These are phyloP conservation scores for Rotaria magnacalcarata DNA, from an alignment of 2,888 invertebrate genomes.

Conservation along the genomic window DNA sequence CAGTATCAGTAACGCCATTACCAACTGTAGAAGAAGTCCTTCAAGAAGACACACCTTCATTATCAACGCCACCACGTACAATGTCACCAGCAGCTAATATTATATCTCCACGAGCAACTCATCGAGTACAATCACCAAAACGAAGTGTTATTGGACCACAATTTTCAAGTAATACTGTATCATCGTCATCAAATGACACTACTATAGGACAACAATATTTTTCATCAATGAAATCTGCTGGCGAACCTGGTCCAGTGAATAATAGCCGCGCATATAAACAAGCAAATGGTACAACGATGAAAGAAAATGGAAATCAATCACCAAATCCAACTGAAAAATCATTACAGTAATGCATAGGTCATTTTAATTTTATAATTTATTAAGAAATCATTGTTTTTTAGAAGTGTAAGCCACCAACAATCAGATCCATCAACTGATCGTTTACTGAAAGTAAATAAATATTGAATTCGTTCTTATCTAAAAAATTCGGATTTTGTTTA, in stretches of 20 bases:
- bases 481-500: too few relatives aligned
- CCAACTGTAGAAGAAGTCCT: slow-evolving; percentile 32
- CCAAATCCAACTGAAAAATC: neutral
- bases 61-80: slow-evolving; percentile 1
- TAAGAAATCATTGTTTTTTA: neutral
- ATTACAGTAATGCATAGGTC: neutral
- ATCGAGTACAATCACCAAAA: slow-evolving; percentile 27
- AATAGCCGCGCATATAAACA: neutral
- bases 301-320: neutral
- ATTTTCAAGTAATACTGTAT: neutral
- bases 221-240: neutral
- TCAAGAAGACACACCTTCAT: neutral
- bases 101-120: neutral
- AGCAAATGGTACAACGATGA: neutral
- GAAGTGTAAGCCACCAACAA: neutral
- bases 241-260: neutral
- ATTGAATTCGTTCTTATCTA: neutral
- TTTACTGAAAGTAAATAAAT: slow-evolving; percentile 13
- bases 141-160: neutral
- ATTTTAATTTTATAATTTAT: neutral
- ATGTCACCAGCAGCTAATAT: slow-evolving; percentile 24
- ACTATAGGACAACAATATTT: neutral
- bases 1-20: neutral
- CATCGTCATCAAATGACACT: neutral
- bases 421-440: slow-evolving; percentile 25